Evolutionary conservation across 2,888 invertebrate species (phyloP), one percentile per base, ranked within the genome.

Genomic region (Acanthosepion pharaonis): DNA sequence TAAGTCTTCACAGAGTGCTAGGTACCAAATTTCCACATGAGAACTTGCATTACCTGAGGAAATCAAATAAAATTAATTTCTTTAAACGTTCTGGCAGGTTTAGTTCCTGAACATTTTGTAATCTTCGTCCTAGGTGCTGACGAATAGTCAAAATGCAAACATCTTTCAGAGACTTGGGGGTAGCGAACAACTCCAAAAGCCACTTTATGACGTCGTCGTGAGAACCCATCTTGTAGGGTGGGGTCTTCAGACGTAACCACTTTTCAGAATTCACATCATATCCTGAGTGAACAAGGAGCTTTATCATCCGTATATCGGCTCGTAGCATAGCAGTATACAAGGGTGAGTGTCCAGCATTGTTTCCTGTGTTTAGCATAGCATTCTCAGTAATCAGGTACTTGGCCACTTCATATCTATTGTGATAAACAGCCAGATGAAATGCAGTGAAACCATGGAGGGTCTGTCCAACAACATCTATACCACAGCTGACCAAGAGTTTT

Each of bases 351-450:
- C 96, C 96, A 53, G 95, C 95, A 23, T 95, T 94, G 92, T 95
- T 96, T 51, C 91, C 94, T 18, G 96, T 96, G 94, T 96, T 96
- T 48, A 97, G 95, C 94, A 96, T 95, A 11, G 96, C 97, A 91
- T 96, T 96, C 51, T 96, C 94, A 91, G 96, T 95, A 48, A 96
- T 95, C 6, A 97, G 95, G 94, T 95, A 96, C 94, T 95, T 96
- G n/a, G 96, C 95, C 94, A 96, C 95, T 78, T 95, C 95, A 95
- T 96, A 95, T 93, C 96, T 96, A 94, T 96, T 96, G 94, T 96
- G 96, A 95, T 96, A 96, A n/a, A 97, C 96, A 25, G 97, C 95
- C 53, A 96, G 95, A 93, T 96, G 96, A 49, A 97, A 96, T 2
- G 97, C 96, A 28, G 97, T 96, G 94, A 95, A 96, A 8, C 97